Conservation (phyloP, 2,113 vertebrate genomes). For the Muscicapa adusta region DNA sequence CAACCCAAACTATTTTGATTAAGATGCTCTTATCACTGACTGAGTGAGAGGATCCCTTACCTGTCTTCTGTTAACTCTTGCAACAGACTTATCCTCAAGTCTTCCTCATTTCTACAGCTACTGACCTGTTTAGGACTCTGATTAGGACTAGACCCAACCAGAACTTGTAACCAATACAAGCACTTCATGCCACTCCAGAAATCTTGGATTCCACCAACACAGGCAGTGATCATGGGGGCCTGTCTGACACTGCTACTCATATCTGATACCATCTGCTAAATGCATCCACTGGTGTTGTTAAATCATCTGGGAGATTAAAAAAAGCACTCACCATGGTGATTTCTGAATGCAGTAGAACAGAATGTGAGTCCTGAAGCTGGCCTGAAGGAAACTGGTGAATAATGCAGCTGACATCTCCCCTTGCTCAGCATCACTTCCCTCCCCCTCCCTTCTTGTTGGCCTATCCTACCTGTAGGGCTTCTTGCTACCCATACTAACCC, state of each 20-base stretch:
- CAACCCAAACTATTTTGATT: not conserved
- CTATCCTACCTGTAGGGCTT: conserved; percentile 24
- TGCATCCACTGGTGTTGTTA: not conserved
- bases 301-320: not conserved
- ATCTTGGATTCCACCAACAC: not conserved
- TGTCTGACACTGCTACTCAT: not conserved
- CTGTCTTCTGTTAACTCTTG: not conserved
- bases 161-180: not conserved
- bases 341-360: not conserved
- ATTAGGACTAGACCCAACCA: not conserved
- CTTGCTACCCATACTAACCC: not conserved
- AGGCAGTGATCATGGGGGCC: not conserved
- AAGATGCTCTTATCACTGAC: not conserved
- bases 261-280: conserved; percentile 18
- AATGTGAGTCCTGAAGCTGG: not conserved
- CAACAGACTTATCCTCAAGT: not conserved
- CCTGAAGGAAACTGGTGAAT: conserved; percentile 16
- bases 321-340: not conserved
- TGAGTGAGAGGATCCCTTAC: not conserved
- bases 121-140: not conserved
- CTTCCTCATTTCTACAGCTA: not conserved
- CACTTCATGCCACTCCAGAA: not conserved
- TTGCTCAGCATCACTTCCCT: not conserved
- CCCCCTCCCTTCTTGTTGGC: not conserved
- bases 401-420: conserved; percentile 16